phyloP scores from a whole-genome alignment of 2,797 vertebrate species.

The Enteromius afrohamiltoni region DNA sequence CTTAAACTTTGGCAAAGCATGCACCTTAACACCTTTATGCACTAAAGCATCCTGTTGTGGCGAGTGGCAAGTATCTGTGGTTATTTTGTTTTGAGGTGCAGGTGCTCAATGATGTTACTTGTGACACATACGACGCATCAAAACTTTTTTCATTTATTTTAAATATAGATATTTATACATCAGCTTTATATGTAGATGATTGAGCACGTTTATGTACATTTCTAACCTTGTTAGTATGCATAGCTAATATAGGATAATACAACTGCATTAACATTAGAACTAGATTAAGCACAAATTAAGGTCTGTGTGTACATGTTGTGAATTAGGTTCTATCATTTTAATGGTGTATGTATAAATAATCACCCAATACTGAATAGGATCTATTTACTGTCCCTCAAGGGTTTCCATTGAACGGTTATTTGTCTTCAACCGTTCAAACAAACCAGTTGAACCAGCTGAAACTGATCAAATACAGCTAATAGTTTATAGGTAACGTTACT shows the following conservation, averaged over 20 bases:
- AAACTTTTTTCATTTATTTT: not conserved
- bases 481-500: not conserved
- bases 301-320: not conserved
- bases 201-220: not conserved
- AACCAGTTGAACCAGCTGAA: not conserved
- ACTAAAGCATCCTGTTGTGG: constrained; percentile 21
- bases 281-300: not conserved
- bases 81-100: not conserved
- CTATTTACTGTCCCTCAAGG: no score
- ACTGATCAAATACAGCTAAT: not conserved
- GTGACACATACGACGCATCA: not conserved
- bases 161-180: not conserved
- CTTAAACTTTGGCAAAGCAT: not conserved
- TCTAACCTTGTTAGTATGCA: not conserved
- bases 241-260: not conserved
- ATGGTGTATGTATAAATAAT: not conserved
- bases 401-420: not conserved
- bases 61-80: not conserved
- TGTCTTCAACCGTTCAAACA: not conserved
- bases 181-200: not conserved
- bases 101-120: not conserved
- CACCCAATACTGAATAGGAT: no score
- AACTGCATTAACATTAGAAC: not conserved
- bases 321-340: not conserved
- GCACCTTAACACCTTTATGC: not conserved